A percentile compares a stretch with the other conserved stretches of the same genome.
Conservation (phyloP, 2,113 vertebrate species). For the Hydrolagus affinis region DNA sequence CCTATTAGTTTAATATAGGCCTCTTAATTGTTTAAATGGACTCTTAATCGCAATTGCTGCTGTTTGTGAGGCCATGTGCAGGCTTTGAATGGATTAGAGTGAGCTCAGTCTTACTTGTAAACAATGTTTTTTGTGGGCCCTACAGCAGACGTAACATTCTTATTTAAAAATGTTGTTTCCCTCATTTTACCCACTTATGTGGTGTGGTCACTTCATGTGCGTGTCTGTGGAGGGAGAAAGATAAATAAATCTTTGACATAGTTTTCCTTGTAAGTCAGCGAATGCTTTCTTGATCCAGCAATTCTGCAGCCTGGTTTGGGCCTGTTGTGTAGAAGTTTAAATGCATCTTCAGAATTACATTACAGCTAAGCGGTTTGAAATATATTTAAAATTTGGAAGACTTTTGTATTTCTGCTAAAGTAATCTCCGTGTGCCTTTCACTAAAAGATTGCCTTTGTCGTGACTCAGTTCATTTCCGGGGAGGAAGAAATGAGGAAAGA, state of each 20-base stretch:
- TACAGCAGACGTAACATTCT: not conserved
- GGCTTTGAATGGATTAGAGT: conserved; percentile 41
- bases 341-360: no score
- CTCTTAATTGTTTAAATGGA: conserved; percentile 40
- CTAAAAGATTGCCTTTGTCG: no score
- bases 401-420: not conserved
- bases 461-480: no score
- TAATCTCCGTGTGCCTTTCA: no score
- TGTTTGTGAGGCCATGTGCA: conserved; percentile 43
- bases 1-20: conserved; percentile 38
- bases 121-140: not conserved
- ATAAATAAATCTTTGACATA: not conserved
- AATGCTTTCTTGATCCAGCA: not conserved
- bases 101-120: conserved; percentile 31
- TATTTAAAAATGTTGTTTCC: not conserved
- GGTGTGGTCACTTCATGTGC: no score
- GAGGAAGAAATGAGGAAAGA: no score
- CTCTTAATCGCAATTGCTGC: conserved; percentile 37
- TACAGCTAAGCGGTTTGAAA: not conserved
- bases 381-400: not conserved
- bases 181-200: not conserved
- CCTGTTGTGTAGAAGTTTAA: no score
- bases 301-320: not conserved
- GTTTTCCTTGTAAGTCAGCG: not conserved
- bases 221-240: not conserved